Percentiles rank a stretch among this genome's conserved stretches.
These are phyloP conservation scores for Leptinotarsa tumamoca DNA, from an alignment of 2,888 invertebrate genomes.

Conservation along the genomic window DNA sequence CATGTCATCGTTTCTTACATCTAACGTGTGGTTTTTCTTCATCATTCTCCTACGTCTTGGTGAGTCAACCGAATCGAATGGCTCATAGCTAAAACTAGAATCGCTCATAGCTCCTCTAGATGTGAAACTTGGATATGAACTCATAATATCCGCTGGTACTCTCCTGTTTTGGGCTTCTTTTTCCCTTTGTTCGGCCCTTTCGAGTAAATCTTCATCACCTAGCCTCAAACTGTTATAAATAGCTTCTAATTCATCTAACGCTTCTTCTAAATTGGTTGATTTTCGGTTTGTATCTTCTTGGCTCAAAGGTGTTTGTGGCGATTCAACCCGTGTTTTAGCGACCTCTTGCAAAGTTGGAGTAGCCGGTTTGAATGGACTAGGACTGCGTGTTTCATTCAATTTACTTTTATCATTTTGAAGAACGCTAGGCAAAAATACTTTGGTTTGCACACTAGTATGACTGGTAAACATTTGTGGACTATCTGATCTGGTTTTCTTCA, in stretches of 20 bases:
- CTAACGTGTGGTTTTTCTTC: slow-evolving; percentile 70
- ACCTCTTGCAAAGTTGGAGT: slow-evolving; percentile 41
- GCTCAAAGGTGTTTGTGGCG: slow-evolving; percentile 9
- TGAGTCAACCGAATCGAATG: slow-evolving; percentile 60
- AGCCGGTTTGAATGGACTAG: slow-evolving; percentile 47
- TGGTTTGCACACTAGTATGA: slow-evolving; percentile 61
- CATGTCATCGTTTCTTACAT: slow-evolving; percentile 83
- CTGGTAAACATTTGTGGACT: slow-evolving; percentile 64
- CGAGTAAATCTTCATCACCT: slow-evolving; percentile 84
- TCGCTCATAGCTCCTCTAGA: slow-evolving; percentile 63
- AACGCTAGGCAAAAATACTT: slow-evolving; percentile 61
- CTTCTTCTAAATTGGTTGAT: slow-evolving; percentile 87
- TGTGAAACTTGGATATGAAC: slow-evolving; percentile 53
- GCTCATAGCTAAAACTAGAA: slow-evolving; percentile 64
- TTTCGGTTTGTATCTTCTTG: slow-evolving; percentile 68
- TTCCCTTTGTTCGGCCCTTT: slow-evolving; percentile 82
- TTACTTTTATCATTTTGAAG: slow-evolving; percentile 47
- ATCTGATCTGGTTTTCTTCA: slow-evolving; percentile 44
- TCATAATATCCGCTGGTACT: slow-evolving; percentile 51
- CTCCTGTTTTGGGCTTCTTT: slow-evolving; percentile 62
- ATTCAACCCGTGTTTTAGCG: slow-evolving; percentile 16
- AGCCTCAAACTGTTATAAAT: slow-evolving; percentile 90
- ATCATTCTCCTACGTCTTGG: slow-evolving; percentile 57
- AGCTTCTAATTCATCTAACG: slow-evolving; percentile 89
- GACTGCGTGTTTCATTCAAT: slow-evolving; percentile 27